Evolutionary conservation across 2,888 invertebrate species (phyloP).

Genomic region (Kryphioiulus occultus): DNA sequence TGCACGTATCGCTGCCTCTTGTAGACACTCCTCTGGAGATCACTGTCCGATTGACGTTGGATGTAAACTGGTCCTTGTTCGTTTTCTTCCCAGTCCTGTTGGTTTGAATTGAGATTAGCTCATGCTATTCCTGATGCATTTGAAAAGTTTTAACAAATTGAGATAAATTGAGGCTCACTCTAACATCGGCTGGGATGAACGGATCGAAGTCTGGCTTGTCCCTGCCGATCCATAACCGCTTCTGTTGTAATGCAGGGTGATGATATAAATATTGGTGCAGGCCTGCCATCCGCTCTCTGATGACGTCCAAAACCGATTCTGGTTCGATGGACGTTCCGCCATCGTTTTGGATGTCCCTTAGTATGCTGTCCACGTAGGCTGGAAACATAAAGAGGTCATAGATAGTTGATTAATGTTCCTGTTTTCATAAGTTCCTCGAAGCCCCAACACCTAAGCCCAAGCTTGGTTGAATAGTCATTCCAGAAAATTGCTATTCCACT

Average conservation of each 20-base stretch:
- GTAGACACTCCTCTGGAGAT: not conserved
- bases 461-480: no score
- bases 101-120: not conserved
- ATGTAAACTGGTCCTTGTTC: not conserved
- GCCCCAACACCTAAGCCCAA: no score
- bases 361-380: conserved; percentile 51
- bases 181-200: not conserved
- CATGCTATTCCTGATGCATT: not conserved
- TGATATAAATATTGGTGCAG: conserved; percentile 46
- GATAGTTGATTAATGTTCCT: not conserved
- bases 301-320: not conserved
- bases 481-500: no score
- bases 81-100: not conserved
- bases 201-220: conserved; percentile 47
- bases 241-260: conserved; percentile 49
- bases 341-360: conserved; percentile 49
- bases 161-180: not conserved
- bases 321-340: conserved; percentile 27
- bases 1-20: conserved; percentile 43
- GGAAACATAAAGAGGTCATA: not conserved
- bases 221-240: conserved; percentile 49
- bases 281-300: conserved; percentile 41
- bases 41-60: not conserved
- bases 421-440: no score
- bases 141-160: no score